Conservation (phyloP, 2,113 vertebrate species). For the Gallinago jamesoni region DNA sequence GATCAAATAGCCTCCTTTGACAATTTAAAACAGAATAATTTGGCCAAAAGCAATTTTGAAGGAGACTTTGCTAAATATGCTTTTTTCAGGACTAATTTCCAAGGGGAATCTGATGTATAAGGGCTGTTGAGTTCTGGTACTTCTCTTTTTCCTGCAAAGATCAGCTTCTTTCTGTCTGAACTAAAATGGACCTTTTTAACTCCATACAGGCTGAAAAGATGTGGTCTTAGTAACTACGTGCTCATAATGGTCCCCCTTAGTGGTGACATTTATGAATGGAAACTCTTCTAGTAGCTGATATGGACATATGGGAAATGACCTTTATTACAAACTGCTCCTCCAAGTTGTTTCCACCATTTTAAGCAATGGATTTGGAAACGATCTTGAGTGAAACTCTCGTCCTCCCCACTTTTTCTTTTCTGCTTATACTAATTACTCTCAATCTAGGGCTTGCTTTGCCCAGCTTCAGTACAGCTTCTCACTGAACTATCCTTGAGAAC, state of each 20-base stretch:
- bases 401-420: neutral
- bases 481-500: neutral
- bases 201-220: neutral
- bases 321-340: neutral
- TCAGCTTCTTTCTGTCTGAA: neutral
- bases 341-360: neutral
- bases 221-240: neutral
- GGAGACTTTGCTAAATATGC: neutral
- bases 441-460: neutral
- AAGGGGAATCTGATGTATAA: neutral
- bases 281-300: neutral
- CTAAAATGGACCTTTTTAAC: rapidly evolving
- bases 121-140: neutral
- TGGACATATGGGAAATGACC: neutral
- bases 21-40: neutral
- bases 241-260: neutral
- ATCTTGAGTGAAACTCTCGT: neutral
- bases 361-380: neutral
- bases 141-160: neutral
- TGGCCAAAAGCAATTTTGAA: neutral
- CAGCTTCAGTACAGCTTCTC: neutral
- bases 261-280: neutral
- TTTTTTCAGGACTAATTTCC: neutral
- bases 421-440: neutral
- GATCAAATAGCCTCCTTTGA: neutral